phyloP scores from a whole-genome alignment of 2,797 vertebrate species.

The Erpetoichthys calabaricus region DNA sequence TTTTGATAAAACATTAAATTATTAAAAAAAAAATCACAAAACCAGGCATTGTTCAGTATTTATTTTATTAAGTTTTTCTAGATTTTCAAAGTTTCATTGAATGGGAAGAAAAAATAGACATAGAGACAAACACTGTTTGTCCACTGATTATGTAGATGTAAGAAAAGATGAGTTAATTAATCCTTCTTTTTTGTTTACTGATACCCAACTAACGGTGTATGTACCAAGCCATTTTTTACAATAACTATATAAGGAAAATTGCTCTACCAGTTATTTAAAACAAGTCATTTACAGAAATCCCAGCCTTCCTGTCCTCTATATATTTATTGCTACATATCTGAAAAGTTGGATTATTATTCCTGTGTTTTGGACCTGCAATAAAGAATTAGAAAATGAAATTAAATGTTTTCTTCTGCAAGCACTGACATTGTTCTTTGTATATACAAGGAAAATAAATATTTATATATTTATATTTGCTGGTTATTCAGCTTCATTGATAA shows the following conservation, averaged over 20 bases:
- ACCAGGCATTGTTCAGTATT: slow-evolving; percentile 37
- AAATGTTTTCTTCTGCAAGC: slow-evolving; percentile 39
- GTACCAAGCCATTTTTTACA: slow-evolving; percentile 41
- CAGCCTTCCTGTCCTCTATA: slow-evolving; percentile 24
- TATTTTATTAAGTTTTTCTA: slow-evolving; percentile 60
- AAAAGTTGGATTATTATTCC: slow-evolving; percentile 23
- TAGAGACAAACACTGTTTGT: slow-evolving; percentile 70
- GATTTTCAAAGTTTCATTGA: slow-evolving; percentile 71
- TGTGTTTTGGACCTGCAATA: slow-evolving; percentile 22
- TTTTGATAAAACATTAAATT: no score
- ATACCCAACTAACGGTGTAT: slow-evolving; percentile 43
- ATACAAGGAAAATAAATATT: slow-evolving; percentile 34
- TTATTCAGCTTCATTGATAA: slow-evolving; percentile 49
- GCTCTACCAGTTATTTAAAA: slow-evolving; percentile 28
- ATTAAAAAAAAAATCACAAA: not conserved
- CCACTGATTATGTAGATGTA: slow-evolving; percentile 64
- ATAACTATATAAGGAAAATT: slow-evolving; percentile 49
- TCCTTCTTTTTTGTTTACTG: slow-evolving; percentile 50
- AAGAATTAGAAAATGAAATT: slow-evolving; percentile 31
- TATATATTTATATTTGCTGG: slow-evolving; percentile 58
- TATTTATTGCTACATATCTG: slow-evolving; percentile 45
- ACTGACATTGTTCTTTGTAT: slow-evolving; percentile 40
- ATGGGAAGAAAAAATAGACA: slow-evolving; percentile 57
- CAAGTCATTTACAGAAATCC: slow-evolving; percentile 21
- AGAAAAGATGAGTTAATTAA: slow-evolving; percentile 65